Evolutionary conservation across 1,140 invertebrate species (phyloP), one percentile per base, ranked within the genome.

Genomic region (Antheraea pernyi): DNA sequence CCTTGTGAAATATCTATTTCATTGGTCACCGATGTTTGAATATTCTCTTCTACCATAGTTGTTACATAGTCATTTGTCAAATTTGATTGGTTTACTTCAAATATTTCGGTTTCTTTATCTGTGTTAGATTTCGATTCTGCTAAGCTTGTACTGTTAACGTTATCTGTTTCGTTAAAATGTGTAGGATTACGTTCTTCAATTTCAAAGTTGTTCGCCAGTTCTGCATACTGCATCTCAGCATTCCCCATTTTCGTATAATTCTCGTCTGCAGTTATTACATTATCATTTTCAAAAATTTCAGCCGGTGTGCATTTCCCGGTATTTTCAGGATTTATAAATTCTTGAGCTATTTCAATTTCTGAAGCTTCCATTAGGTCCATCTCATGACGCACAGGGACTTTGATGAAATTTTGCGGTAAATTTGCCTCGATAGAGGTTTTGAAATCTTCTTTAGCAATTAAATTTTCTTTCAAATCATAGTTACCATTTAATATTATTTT

Each of bases 311-410:
- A 53, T 53, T 53, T 53, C 4, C 13, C 61, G 3, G 3, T 39
- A 39, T 9, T 36, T 30, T 63, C 0, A 37, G n/a, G 0, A 13
- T 63, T 37, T 63, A 10, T 39, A 37, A 37, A 37, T 63, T 63
- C 36, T 37, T 68, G 5, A 59, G 66, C 22, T 72, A 65, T 37
- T 73, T 65, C 16, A 19, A 46, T 68, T 16, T 53, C 46, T 53
- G 46, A 53, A 53, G 46, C 46, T 53, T 53, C 46, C 46, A 53
- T 53, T n/a, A 53, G 11, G 46, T 53, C 46, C 46, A 53, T 16
- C 46, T 53, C 46, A 13, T n/a, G 11, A 16, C 46, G 46, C 7
- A 53, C 10, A 6, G 46, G 46, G 10, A 16, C 13, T 53, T 53
- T 53, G 5, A 53, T 2, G 16, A 53, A 16, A 16, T 53, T 16